These are phyloP conservation scores for Heliconius hewitsoni DNA, from an alignment of 1,140 invertebrate genomes.

Conservation along the genomic window DNA sequence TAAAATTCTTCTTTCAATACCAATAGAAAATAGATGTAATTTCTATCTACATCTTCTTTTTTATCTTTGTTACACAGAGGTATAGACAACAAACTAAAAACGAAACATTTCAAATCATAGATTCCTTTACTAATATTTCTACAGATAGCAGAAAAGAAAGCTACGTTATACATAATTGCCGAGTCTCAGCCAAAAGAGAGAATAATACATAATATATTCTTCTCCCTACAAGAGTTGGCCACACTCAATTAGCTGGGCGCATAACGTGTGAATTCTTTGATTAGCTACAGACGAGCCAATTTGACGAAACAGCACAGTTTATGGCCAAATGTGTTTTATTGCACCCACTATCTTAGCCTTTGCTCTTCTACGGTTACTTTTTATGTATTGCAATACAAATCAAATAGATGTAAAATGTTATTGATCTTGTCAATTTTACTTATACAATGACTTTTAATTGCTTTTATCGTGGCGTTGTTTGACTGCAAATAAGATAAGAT, in stretches of 20 bases:
- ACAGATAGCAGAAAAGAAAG: background rate
- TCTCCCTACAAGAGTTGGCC: conserved; percentile 2
- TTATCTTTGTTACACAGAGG: too few relatives aligned
- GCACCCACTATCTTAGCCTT: conserved; percentile 27
- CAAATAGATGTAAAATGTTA: background rate
- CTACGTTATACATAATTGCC: background rate
- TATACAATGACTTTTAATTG: background rate
- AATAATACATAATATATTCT: conserved; percentile 7
- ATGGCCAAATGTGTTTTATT: conserved; percentile 36
- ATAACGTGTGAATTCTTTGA: conserved; percentile 34
- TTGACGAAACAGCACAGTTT: conserved; percentile 31
- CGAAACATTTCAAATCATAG: background rate
- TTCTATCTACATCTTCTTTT: too few relatives aligned
- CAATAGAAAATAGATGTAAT: too few relatives aligned
- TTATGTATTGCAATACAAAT: background rate
- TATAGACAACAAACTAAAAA: too few relatives aligned
- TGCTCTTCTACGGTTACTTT: conserved; percentile 8
- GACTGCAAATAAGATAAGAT: too few relatives aligned
- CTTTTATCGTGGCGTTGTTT: background rate
- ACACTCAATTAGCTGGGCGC: conserved; percentile 30
- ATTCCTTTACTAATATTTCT: background rate
- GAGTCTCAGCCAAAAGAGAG: background rate
- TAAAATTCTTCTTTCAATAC: too few relatives aligned
- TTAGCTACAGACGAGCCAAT: conserved; percentile 32
- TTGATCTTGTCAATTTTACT: background rate